Evolutionary conservation across 2,888 invertebrate genomes (phyloP).

Genomic region (Apocheima hispidaria): DNA sequence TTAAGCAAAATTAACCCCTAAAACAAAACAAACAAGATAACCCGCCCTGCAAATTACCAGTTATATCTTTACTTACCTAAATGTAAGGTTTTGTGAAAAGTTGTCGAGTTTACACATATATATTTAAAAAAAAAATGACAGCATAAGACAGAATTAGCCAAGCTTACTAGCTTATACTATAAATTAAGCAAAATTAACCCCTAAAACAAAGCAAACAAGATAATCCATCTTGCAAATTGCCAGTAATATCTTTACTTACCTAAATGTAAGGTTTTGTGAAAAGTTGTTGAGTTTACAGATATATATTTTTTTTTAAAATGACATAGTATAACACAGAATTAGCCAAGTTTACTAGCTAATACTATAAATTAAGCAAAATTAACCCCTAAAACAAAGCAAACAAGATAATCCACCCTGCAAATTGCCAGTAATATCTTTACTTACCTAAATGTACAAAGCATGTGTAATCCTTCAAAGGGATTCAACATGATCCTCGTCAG

Average conservation of each 20-base stretch:
- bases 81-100: too few relatives aligned
- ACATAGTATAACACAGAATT: too few relatives aligned
- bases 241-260: slow-evolving; percentile 22
- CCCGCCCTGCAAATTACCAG: slow-evolving; percentile 17
- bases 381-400: slow-evolving; percentile 7
- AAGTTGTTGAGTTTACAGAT: too few relatives aligned
- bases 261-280: too few relatives aligned
- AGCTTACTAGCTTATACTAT: too few relatives aligned
- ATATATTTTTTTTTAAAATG: too few relatives aligned
- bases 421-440: slow-evolving; percentile 22
- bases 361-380: slow-evolving; percentile 16
- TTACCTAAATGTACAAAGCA: slow-evolving; percentile 30
- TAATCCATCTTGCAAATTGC: slow-evolving; percentile 19
- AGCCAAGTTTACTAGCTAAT: too few relatives aligned
- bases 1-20: slow-evolving; percentile 10
- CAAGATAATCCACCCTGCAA: slow-evolving; percentile 14
- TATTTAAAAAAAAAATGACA: too few relatives aligned
- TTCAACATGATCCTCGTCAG: slow-evolving; percentile 29
- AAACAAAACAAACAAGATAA: slow-evolving; percentile 10
- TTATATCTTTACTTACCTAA: slow-evolving; percentile 25
- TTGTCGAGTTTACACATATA: too few relatives aligned
- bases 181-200: slow-evolving; percentile 13
- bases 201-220: slow-evolving; percentile 5
- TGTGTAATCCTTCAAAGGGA: slow-evolving; percentile 39
- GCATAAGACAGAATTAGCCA: too few relatives aligned